These are phyloP conservation scores for Nephrotoma flavescens DNA, from an alignment of 2,888 invertebrate genomes.

Conservation along the genomic window DNA sequence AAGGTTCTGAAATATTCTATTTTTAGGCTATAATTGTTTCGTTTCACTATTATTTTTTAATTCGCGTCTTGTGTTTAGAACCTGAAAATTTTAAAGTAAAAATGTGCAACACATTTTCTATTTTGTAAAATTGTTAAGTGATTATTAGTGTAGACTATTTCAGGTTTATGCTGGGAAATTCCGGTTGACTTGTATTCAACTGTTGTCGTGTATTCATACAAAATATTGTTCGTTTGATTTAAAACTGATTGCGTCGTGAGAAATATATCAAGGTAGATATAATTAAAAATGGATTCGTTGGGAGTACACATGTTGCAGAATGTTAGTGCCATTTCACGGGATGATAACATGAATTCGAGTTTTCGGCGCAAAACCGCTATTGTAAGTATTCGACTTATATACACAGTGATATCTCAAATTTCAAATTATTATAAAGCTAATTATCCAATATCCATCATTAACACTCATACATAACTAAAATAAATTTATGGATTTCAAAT, in stretches of 20 bases:
- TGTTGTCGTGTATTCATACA: background rate
- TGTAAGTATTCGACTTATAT: slow-evolving; percentile 17
- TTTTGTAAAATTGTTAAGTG: background rate
- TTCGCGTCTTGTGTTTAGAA: background rate
- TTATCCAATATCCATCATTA: too few relatives aligned
- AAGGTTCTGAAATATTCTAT: background rate
- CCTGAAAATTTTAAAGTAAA: background rate
- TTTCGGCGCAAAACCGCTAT: slow-evolving; percentile 28
- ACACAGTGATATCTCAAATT: background rate
- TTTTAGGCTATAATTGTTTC: background rate
- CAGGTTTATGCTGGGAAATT: background rate
- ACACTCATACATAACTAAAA: too few relatives aligned
- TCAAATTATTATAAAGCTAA: too few relatives aligned
- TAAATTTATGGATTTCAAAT: too few relatives aligned
- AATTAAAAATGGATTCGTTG: slow-evolving; percentile 43
- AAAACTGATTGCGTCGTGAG: background rate
- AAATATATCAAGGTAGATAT: background rate
- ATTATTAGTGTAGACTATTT: background rate
- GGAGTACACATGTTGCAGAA: slow-evolving; percentile 37
- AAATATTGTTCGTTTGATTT: background rate
- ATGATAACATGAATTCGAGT: slow-evolving; percentile 41
- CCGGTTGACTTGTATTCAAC: background rate
- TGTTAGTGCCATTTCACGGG: slow-evolving; percentile 43
- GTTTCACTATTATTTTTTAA: background rate
- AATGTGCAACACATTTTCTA: background rate